Percentiles rank a stretch among this genome's conserved stretches.
Evolutionary conservation across 2,888 invertebrate genomes (phyloP).

Genomic region (Melanophora roralis): DNA sequence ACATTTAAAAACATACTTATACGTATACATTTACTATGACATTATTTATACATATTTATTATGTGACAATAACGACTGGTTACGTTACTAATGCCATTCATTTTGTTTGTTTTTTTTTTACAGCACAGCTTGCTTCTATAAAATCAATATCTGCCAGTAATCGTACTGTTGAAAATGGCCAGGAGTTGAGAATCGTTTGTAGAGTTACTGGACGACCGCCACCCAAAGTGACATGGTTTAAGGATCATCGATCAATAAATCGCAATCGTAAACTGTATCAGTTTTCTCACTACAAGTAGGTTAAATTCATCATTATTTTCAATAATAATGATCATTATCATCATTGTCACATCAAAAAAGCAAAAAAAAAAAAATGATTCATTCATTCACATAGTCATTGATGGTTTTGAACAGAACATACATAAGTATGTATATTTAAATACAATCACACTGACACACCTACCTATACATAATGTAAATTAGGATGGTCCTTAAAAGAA

Average conservation of each 20-base stretch:
- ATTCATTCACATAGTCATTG: conserved; percentile 49
- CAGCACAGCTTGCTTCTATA: conserved; percentile 78
- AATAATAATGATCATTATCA: conserved; percentile 6
- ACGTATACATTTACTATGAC: not conserved
- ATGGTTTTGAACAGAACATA: conserved; percentile 34
- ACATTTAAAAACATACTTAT: not conserved
- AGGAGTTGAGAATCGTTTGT: conserved; percentile 84
- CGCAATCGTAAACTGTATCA: conserved; percentile 75
- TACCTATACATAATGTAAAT: not conserved
- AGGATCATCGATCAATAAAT: conserved; percentile 82
- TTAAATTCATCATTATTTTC: conserved; percentile 49
- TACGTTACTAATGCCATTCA: conserved; percentile 34
- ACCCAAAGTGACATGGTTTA: conserved; percentile 90
- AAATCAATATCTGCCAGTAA: conserved; percentile 73
- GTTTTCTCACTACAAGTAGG: conserved; percentile 77
- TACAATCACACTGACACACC: not conserved
- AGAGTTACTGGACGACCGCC: conserved; percentile 86
- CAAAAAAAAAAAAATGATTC: conserved; percentile 33
- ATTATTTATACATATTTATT: too few species aligned
- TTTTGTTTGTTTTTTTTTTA: conserved; percentile 69
- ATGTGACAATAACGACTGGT: not conserved
- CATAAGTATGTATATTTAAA: not conserved
- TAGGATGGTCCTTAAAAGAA: not conserved
- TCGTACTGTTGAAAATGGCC: conserved; percentile 77
- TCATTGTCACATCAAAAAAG: conserved; percentile 15